Evolutionary conservation across 2,797 vertebrate species (phyloP), one percentile per base, ranked within the genome.

Genomic region (Ctenochaetus hawaiiensis): DNA sequence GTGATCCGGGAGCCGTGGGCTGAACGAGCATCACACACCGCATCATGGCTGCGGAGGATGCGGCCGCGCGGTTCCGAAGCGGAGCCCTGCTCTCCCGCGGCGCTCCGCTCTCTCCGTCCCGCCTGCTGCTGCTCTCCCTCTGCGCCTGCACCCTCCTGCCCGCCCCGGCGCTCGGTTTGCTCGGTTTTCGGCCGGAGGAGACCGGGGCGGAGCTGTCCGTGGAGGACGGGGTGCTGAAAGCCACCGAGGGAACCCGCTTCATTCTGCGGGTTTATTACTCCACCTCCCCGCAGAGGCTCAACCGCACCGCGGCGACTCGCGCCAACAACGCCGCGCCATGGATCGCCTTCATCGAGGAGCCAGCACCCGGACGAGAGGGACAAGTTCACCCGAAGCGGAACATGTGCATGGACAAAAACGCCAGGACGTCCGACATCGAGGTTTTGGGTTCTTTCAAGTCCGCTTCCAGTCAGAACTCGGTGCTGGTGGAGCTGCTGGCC

Each of bases 321-420:
- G 81, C 92, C 84, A 91, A 92, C 72, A 93, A 91, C 71, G 93
- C 93, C 90, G 95, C 95, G 43, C 95, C 95, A 57, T 96, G 97
- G 92, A 94, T 98, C 47, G 97, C 97, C 16, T 98, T 98, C 84
- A 96, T 98, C 63, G 97, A 98, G 86, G 97, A 98, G 88, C 96
- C 96, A 4, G 90, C 65, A 1, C 92, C 94, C 16, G 95, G 94
- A 0, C 72, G 94, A 59, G 93, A 95, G 88, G 93, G 93, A 11
- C 93, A 94, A 61, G 91, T 87, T 8, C 92, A 94, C 75, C 94
- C 94, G 48, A 95, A 94, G 76, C 58, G 90, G 75, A 95, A 95
- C 92, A 92, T 94, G 83, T 98, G 97, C 81, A 93, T 94, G 74
- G 96, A 97, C 86, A 96, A 96, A 87, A 96, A 93, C 80, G 94